These are phyloP conservation scores for Catamblyrhynchus diadema DNA, from an alignment of 2,797 vertebrate genomes.

Conservation along the genomic window DNA sequence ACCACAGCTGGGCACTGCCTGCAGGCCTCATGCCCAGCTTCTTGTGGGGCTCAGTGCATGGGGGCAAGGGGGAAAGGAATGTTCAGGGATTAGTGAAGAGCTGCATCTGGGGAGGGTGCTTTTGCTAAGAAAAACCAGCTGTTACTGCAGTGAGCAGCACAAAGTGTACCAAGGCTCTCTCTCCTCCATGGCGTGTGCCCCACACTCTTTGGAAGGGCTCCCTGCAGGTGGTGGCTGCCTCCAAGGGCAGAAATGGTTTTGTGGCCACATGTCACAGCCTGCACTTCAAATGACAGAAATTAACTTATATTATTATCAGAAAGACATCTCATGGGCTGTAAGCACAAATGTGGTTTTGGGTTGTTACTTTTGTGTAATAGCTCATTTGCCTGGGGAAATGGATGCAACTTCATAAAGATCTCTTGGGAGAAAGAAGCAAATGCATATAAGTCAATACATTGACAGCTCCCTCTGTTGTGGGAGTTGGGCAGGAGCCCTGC, in stretches of 20 bases:
- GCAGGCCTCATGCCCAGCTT: not conserved
- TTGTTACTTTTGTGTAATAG: not conserved
- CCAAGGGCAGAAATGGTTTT: not conserved
- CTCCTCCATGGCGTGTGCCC: fast-evolving
- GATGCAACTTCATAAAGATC: not conserved
- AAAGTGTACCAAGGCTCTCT: fast-evolving
- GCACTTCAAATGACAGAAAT: not conserved
- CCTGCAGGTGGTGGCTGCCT: not conserved
- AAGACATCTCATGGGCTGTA: not conserved
- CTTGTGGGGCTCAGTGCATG: fast-evolving
- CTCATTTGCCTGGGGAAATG: not conserved
- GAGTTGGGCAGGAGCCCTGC: not conserved
- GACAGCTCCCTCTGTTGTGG: not conserved
- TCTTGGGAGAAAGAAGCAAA: not conserved
- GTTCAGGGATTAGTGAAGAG: not conserved
- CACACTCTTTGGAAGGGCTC: fast-evolving
- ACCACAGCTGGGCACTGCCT: not conserved
- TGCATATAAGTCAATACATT: fast-evolving
- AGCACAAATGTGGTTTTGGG: not conserved
- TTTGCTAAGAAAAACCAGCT: not conserved
- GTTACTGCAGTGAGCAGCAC: not conserved
- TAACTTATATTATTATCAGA: not conserved
- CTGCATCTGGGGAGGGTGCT: not conserved
- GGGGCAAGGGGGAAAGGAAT: not conserved
- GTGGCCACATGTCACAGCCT: not conserved